A percentile compares a stretch with the other conserved stretches of the same genome.
phyloP scores from a whole-genome alignment of 2,888 invertebrate species.

The Heliconius ethilla region DNA sequence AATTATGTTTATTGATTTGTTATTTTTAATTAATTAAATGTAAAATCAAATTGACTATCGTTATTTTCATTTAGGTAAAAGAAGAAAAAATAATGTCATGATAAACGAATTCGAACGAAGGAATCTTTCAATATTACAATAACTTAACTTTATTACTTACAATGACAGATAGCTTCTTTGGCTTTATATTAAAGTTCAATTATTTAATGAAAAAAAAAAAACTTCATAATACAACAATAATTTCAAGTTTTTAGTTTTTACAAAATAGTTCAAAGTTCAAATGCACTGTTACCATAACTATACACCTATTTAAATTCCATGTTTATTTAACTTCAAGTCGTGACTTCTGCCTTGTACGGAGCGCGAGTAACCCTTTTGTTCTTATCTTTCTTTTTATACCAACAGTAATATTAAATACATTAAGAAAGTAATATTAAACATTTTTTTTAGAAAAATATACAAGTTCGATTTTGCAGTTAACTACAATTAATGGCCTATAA shows the following conservation, averaged over 20 bases:
- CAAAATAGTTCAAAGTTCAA: background rate
- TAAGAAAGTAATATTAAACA: background rate
- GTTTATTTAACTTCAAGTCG: constrained; percentile 17
- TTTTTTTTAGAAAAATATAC: background rate
- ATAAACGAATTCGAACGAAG: background rate
- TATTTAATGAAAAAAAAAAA: background rate
- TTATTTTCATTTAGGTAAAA: background rate
- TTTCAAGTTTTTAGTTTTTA: constrained; percentile 4
- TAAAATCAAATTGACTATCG: background rate
- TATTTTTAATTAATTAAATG: background rate
- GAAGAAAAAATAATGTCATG: background rate
- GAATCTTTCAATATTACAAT: background rate
- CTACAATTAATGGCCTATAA: background rate
- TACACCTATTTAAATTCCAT: constrained; percentile 1
- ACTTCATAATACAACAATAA: background rate
- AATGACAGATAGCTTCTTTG: background rate
- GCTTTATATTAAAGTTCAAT: background rate
- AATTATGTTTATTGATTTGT: background rate
- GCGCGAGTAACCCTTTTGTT: background rate
- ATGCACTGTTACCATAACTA: background rate
- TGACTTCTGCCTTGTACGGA: constrained; percentile 9
- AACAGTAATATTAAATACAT: background rate
- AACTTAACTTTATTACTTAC: background rate
- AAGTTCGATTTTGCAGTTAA: background rate
- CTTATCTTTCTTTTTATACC: background rate